Percentiles rank a stretch among this genome's conserved stretches.
phyloP scores from a whole-genome alignment of 2,113 vertebrate species.

The Gyps fulvus region DNA sequence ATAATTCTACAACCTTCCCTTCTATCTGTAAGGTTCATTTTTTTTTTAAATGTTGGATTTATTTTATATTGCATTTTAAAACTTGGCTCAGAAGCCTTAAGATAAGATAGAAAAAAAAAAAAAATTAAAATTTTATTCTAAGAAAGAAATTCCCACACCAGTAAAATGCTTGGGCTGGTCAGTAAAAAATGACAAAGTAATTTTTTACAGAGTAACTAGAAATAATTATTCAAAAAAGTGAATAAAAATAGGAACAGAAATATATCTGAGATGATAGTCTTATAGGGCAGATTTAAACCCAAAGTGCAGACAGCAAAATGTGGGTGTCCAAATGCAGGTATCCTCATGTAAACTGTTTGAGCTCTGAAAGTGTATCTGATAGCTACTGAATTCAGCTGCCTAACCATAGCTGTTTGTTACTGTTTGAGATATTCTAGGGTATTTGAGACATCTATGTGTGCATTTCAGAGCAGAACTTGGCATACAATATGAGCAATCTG shows the following conservation, averaged over 20 bases:
- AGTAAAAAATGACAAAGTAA: neutral
- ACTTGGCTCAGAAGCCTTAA: neutral
- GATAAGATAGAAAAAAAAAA: neutral
- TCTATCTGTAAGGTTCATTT: neutral
- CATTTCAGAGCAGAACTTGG: neutral
- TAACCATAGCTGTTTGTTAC: neutral
- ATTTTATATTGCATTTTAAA: neutral
- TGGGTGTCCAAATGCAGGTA: neutral
- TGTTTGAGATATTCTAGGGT: neutral
- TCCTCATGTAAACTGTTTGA: neutral
- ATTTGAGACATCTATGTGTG: neutral
- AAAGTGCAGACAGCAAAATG: neutral
- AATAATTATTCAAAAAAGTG: neutral
- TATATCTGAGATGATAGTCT: neutral
- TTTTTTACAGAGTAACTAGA: neutral
- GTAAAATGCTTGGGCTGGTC: neutral
- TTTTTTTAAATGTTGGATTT: neutral
- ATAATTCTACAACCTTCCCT: neutral
- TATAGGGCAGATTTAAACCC: neutral
- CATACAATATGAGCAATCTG: neutral
- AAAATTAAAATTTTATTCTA: neutral
- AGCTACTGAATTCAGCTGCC: neutral
- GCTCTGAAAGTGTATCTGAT: neutral
- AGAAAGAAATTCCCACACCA: neutral
- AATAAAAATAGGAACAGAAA: neutral